A percentile compares a stretch with the other conserved stretches of the same genome.
These are phyloP conservation scores for Haemorhous mexicanus DNA, from an alignment of 2,113 vertebrate genomes.

Conservation along the genomic window DNA sequence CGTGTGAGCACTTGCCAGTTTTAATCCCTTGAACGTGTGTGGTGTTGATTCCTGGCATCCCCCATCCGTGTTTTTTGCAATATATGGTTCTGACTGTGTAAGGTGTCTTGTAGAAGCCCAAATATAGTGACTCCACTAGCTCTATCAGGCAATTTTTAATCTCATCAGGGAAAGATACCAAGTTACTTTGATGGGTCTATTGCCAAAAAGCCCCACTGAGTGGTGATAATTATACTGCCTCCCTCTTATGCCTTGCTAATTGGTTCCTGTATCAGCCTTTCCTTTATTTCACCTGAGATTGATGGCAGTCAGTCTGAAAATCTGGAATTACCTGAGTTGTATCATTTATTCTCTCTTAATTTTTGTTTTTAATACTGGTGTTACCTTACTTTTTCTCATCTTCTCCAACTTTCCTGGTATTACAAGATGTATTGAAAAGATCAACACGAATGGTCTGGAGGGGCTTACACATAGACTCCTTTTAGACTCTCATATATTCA, in stretches of 20 bases:
- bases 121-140: background rate
- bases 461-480: background rate
- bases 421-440: background rate
- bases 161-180: background rate
- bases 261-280: background rate
- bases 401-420: background rate
- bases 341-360: background rate
- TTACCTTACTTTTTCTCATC: background rate
- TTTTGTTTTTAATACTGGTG: background rate
- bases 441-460: background rate
- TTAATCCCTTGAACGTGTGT: background rate
- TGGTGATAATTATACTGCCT: background rate
- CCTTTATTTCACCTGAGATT: background rate
- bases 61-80: background rate
- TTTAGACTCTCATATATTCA: background rate
- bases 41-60: background rate
- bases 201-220: background rate
- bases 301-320: background rate
- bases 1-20: background rate
- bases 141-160: background rate
- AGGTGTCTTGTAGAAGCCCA: background rate
- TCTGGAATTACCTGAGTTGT: background rate
- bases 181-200: background rate
- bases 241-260: background rate
- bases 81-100: background rate